Conservation (phyloP, 2,888 invertebrate genomes). For the Adelphocoris suturalis region DNA sequence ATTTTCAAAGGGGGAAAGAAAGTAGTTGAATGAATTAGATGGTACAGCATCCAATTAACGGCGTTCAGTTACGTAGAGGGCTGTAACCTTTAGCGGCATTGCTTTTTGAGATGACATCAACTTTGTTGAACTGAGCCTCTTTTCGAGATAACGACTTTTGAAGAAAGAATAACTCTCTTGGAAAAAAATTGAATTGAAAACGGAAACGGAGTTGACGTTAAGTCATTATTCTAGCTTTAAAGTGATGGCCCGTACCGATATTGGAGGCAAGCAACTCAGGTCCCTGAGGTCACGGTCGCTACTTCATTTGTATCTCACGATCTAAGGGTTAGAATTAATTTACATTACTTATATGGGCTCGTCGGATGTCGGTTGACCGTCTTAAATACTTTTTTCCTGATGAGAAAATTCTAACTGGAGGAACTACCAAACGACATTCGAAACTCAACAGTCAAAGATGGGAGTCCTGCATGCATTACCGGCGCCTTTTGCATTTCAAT, state of each 20-base stretch:
- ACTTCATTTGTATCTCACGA: conserved; percentile 25
- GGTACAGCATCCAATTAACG: background rate
- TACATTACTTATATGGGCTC: conserved; percentile 8
- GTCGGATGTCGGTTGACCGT: background rate
- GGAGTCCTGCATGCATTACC: no score
- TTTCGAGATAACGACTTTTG: conserved; percentile 7
- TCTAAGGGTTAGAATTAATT: conserved; percentile 39
- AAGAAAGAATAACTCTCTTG: background rate
- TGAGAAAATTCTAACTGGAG: background rate
- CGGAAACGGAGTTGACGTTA: conserved; percentile 15
- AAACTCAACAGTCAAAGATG: no score
- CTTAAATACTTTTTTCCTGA: background rate
- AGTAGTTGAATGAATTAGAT: background rate
- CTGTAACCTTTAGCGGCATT: conserved; percentile 25
- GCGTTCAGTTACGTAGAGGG: background rate
- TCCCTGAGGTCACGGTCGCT: conserved; percentile 14
- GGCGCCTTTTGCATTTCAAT: no score
- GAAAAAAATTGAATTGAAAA: background rate
- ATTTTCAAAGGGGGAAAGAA: background rate
- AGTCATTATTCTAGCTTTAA: background rate
- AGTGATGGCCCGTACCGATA: background rate
- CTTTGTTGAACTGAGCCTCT: background rate
- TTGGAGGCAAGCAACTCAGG: background rate
- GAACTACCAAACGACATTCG: no score
- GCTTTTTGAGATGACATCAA: conserved; percentile 26